Percentiles rank a stretch among this genome's conserved stretches.
phyloP scores from a whole-genome alignment of 2,113 vertebrate species.

The Phyllostomus hastatus region DNA sequence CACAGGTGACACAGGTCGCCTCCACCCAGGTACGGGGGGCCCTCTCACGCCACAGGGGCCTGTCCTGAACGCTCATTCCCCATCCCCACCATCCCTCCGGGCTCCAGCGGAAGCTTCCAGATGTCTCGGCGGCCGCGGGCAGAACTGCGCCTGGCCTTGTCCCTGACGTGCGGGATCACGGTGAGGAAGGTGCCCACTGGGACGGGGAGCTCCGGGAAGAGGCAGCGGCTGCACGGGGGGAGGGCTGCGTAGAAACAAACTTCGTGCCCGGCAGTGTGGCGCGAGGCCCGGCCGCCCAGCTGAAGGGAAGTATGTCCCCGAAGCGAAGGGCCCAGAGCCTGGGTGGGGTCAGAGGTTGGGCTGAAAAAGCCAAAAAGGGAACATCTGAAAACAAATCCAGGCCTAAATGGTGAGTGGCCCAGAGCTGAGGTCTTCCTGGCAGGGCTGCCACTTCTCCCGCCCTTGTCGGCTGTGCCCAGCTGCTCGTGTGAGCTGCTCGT shows the following conservation, averaged over 20 bases:
- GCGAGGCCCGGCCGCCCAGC: not conserved
- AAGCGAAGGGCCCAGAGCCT: not conserved
- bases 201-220: not conserved
- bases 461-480: not conserved
- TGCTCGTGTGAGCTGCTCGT: not conserved
- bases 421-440: not conserved
- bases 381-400: not conserved
- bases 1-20: fast-evolving
- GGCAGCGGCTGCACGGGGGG: not conserved
- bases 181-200: too few relatives aligned
- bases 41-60: too few relatives aligned
- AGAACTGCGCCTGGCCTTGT: too few relatives aligned
- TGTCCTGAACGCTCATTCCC: too few relatives aligned
- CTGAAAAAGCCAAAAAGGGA: not conserved
- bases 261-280: not conserved
- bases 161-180: too few relatives aligned
- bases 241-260: not conserved
- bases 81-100: too few relatives aligned
- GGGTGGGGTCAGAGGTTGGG: not conserved
- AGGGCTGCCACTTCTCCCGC: not conserved
- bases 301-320: not conserved
- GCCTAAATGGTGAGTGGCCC: not conserved
- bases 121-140: too few relatives aligned
- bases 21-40: too few relatives aligned
- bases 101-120: too few relatives aligned